Evolutionary conservation across 2,888 invertebrate genomes (phyloP).

Genomic region (Melieria picta): DNA sequence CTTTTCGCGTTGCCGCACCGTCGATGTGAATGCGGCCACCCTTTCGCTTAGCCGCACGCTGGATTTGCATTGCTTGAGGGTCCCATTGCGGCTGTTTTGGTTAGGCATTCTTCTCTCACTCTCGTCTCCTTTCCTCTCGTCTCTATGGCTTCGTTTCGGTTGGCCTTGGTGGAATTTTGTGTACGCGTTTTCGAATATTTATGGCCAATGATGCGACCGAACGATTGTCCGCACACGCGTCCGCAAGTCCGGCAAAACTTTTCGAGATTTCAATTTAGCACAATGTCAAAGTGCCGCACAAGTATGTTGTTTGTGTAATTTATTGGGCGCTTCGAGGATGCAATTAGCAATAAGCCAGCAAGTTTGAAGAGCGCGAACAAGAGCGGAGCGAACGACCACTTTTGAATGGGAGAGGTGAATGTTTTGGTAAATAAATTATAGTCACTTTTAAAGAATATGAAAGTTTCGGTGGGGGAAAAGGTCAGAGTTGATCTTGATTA

Average conservation of each 20-base stretch:
- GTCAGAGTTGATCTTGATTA: no score
- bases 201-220: constrained; percentile 32
- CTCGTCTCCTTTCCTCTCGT: constrained; percentile 5
- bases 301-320: no score
- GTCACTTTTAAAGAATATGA: no score
- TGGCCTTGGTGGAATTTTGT: constrained; percentile 39
- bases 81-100: constrained; percentile 43
- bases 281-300: not conserved
- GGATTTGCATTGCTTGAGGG: constrained; percentile 25
- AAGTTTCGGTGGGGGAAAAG: no score
- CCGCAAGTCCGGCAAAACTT: not conserved
- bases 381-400: no score
- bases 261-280: constrained; percentile 7
- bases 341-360: no score
- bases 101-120: constrained; percentile 33
- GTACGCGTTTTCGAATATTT: constrained; percentile 35
- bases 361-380: no score
- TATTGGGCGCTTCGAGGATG: no score
- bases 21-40: not conserved
- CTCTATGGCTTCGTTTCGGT: constrained; percentile 14
- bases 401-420: no score
- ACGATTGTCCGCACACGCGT: not conserved
- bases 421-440: no score
- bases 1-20: constrained; percentile 1
- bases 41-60: not conserved